Percentiles rank a stretch among this genome's conserved stretches.
Conservation (phyloP, 2,113 vertebrate genomes). For the Lepisosteus oculatus region DNA sequence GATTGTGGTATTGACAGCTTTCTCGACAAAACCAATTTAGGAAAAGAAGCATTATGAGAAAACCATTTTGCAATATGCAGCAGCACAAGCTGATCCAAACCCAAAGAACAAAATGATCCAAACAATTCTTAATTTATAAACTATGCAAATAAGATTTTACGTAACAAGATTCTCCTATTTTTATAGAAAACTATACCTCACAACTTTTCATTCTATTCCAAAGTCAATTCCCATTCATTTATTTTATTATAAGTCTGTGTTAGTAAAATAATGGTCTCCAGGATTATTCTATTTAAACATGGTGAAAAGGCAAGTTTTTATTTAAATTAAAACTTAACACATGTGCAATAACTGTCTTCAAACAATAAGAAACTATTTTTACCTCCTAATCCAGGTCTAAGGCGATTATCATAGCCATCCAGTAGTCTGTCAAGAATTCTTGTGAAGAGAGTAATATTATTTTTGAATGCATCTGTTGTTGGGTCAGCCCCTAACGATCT, state of each 20-base stretch:
- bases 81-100: no score
- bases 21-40: no score
- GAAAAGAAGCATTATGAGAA: no score
- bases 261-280: not conserved
- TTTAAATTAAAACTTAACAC: not conserved
- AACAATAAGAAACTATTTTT: slow-evolving; percentile 45
- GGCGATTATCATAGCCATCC: slow-evolving; percentile 97
- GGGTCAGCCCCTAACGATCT: slow-evolving; percentile 84
- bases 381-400: slow-evolving; percentile 97
- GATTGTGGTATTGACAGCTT: no score
- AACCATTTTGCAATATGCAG: no score
- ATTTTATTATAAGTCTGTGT: not conserved
- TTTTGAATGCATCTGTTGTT: slow-evolving; percentile 88
- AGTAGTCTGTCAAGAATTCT: slow-evolving; percentile 96
- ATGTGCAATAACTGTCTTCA: not conserved
- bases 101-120: no score
- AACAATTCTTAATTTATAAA: no score
- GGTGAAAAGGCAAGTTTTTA: not conserved
- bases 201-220: not conserved
- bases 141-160: no score
- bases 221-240: not conserved
- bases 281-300: not conserved
- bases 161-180: no score
- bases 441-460: slow-evolving; percentile 97
- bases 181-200: no score